Base-by-base conservation (phyloP, 1,140 invertebrate species). In the Laupala kohalensis region DNA sequence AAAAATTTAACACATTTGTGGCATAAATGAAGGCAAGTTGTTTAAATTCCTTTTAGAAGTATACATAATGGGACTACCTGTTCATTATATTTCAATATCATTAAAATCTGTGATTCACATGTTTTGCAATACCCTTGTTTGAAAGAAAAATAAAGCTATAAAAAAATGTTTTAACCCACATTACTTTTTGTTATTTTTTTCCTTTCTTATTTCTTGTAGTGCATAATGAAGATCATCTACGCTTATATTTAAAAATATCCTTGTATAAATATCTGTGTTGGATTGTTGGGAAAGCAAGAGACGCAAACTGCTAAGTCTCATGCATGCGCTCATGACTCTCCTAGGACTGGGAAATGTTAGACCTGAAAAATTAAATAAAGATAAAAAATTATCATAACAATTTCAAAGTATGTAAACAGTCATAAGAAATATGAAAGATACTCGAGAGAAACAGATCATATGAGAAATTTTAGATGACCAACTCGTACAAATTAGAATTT, bases 211-310 rank as follows among this genome's bases (percentile, higher is more conserved):
- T 6, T 24, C 25, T 37, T 30, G 15, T 5, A 68, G n/a, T 13
- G 71, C 71, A 64, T 72, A 72, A 53, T 72, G 65, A 3, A 72
- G 15, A 37, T 72, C 71, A 64, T 72, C 71, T 27, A 19, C 23
- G 28, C 67, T 69, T 19, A 69, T 65, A 64, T 72, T 72, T 13
- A 72, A 66, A 13, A 72, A n/a, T 27, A 72, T 37, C 24, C 67
- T 27, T 25, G 67, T 64, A 24, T 24, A 27, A 15, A 68, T 25
- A 25, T 67, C 65, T 19, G 65, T 28, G 9, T 64, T 25, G 26
- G 71, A 67, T 27, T 72, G 71, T 37, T 72, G 63, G 13, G 65
- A 37, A 24, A 72, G 28, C 9, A 72, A 25, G 5, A 72, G 27
- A 2, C 71, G 64, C 15, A 28, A 62, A 23, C 28, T 68, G 15